A percentile compares a stretch with the other conserved stretches of the same genome.
These are phyloP conservation scores for Arbacia lixula DNA, from an alignment of 53 echinoderm and acorn worm species.

Conservation along the genomic window DNA sequence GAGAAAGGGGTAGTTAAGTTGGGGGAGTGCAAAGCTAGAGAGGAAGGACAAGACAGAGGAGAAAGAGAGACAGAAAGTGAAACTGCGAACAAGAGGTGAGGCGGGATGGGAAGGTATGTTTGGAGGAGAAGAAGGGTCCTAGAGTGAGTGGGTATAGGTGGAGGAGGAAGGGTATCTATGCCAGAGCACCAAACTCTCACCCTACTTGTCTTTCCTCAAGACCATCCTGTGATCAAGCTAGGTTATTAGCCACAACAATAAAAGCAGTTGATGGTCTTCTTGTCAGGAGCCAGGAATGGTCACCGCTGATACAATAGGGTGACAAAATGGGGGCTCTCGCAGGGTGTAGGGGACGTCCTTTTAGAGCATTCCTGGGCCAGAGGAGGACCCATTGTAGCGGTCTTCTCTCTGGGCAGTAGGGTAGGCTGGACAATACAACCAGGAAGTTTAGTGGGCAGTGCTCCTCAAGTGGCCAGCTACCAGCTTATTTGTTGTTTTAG, in stretches of 20 bases:
- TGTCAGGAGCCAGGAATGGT: too few relatives aligned
- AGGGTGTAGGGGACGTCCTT: slow-evolving; percentile 31
- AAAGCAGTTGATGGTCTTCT: slow-evolving; percentile 30
- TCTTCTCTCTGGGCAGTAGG: neutral
- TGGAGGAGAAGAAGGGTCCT: too few relatives aligned
- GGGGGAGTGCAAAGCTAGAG: too few relatives aligned
- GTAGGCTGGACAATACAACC: neutral
- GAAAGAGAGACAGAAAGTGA: too few relatives aligned
- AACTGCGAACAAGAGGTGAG: too few relatives aligned
- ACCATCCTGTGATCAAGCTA: neutral
- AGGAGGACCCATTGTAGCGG: slow-evolving; percentile 11
- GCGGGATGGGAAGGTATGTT: too few relatives aligned
- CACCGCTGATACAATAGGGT: slow-evolving; percentile 13
- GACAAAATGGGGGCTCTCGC: slow-evolving; percentile 10
- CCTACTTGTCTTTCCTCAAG: neutral
- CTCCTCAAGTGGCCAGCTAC: slow-evolving; percentile 11
- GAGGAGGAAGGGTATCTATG: neutral
- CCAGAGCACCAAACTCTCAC: neutral
- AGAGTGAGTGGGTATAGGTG: too few relatives aligned
- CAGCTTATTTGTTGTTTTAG: slow-evolving; percentile 62
- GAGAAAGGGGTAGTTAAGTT: too few relatives aligned
- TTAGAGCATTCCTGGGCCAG: slow-evolving; percentile 9
- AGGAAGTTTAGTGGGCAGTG: slow-evolving; percentile 23
- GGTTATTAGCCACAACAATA: slow-evolving; percentile 36
- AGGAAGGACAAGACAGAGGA: too few relatives aligned